These are phyloP conservation scores for Promerops cafer DNA, from an alignment of 2,113 vertebrate species.

Conservation along the genomic window DNA sequence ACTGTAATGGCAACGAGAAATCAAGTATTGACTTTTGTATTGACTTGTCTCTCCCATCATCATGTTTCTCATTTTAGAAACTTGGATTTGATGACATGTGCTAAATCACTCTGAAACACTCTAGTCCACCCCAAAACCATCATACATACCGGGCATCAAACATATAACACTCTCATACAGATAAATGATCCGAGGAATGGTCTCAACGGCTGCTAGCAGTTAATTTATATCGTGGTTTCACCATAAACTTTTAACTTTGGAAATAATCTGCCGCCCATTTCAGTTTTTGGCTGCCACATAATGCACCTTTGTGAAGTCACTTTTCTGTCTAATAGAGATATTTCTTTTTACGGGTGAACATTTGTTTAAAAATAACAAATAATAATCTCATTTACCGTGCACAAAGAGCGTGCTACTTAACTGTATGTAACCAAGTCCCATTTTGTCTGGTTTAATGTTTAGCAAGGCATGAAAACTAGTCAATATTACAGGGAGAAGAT, in stretches of 20 bases:
- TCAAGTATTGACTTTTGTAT: not conserved
- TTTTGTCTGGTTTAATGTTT: constrained; percentile 56
- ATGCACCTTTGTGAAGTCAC: constrained; percentile 58
- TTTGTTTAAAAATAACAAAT: constrained; percentile 61
- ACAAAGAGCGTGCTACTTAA: constrained; percentile 33
- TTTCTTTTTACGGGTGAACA: constrained; percentile 28
- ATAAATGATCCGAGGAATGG: constrained; percentile 63
- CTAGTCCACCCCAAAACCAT: constrained; percentile 29
- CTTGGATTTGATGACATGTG: constrained; percentile 23
- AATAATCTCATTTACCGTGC: constrained; percentile 45
- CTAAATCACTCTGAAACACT: constrained; percentile 63
- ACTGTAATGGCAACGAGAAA: not conserved
- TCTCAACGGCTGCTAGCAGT: constrained; percentile 55
- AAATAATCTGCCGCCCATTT: constrained; percentile 58
- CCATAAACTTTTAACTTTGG: constrained; percentile 60
- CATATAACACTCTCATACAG: constrained; percentile 55
- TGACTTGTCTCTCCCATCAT: not conserved
- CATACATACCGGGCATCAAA: constrained; percentile 39
- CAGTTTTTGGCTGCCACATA: constrained; percentile 54
- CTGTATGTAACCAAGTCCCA: constrained; percentile 16
- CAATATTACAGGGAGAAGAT: not conserved
- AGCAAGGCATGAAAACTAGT: constrained; percentile 15
- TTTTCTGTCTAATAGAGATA: constrained; percentile 52
- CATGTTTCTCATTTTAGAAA: constrained; percentile 43
- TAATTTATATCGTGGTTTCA: constrained; percentile 57